A percentile compares a stretch with the other conserved stretches of the same genome.
These are phyloP conservation scores for Acrobasis consociella DNA, from an alignment of 2,888 invertebrate species.

Conservation along the genomic window DNA sequence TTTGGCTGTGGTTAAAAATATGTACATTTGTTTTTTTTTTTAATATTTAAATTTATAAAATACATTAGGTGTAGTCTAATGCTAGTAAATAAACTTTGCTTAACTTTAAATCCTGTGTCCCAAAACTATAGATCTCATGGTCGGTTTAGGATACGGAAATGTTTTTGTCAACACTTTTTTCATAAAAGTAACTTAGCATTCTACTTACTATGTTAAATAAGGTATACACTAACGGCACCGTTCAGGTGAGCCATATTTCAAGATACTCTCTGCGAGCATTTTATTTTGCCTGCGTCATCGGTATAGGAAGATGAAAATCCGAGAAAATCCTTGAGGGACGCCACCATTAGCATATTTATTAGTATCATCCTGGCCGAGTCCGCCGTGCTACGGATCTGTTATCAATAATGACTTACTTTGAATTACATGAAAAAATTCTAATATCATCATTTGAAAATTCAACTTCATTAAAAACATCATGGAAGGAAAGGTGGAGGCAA, in stretches of 20 bases:
- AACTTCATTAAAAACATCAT: too few species aligned
- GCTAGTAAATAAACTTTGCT: too few species aligned
- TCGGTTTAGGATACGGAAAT: too few species aligned
- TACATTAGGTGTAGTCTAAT: too few species aligned
- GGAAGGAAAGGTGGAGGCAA: too few species aligned
- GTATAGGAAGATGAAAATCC: slow-evolving; percentile 70
- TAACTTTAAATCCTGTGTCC: too few species aligned
- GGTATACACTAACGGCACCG: slow-evolving; percentile 27
- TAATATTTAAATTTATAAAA: too few species aligned
- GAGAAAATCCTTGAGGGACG: slow-evolving; percentile 73
- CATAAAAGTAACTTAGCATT: too few species aligned
- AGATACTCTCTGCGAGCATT: slow-evolving; percentile 48
- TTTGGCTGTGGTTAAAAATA: too few species aligned
- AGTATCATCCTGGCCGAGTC: slow-evolving; percentile 63
- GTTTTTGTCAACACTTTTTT: too few species aligned
- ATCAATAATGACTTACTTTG: slow-evolving; percentile 66
- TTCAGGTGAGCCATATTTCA: slow-evolving; percentile 59
- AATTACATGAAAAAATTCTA: slow-evolving; percentile 53
- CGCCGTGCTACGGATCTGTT: slow-evolving; percentile 55
- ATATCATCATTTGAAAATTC: not conserved
- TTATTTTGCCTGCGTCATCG: slow-evolving; percentile 70
- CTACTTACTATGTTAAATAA: not conserved
- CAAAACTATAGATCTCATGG: too few species aligned
- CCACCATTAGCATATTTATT: slow-evolving; percentile 75
- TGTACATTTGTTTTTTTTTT: too few species aligned